A percentile compares a stretch with the other conserved stretches of the same genome.
Conservation (phyloP, 2,797 vertebrate species). For the Myotis daubentonii region DNA sequence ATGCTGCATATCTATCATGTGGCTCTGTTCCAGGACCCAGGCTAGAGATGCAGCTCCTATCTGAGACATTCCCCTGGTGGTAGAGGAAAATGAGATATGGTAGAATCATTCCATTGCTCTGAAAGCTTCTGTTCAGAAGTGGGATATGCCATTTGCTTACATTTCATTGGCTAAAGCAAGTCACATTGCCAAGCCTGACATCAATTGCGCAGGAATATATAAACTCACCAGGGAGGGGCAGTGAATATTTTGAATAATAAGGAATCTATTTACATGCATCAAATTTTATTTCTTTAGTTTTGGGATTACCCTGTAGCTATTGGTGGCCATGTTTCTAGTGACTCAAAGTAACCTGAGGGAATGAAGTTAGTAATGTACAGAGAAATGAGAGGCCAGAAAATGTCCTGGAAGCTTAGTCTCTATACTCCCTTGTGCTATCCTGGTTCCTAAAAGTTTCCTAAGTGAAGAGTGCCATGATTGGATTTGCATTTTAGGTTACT, state of each 20-base stretch:
- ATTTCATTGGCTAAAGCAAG: neutral
- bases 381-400: conserved; percentile 23
- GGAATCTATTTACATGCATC: neutral
- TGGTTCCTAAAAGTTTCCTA: neutral
- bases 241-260: conserved; percentile 41
- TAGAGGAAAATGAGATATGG: conserved; percentile 14
- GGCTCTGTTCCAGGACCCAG: conserved; percentile 4
- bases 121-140: neutral
- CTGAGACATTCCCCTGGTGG: neutral
- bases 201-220: neutral
- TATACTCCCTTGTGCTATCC: neutral
- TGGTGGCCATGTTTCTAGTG: neutral
- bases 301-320: neutral
- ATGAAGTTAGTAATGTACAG: neutral
- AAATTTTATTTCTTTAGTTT: conserved; percentile 15
- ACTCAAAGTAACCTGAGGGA: neutral
- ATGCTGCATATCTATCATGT: neutral
- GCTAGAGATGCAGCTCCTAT: neutral
- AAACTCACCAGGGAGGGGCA: neutral
- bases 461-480: neutral
- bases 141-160: neutral
- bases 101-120: neutral
- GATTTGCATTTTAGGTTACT: conserved; percentile 1
- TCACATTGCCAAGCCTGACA: neutral
- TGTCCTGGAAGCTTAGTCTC: conserved; percentile 4